Percentiles rank a stretch among this genome's conserved stretches.
Conservation (phyloP, 2,888 invertebrate species). For the Lasioglossum vierecki region DNA sequence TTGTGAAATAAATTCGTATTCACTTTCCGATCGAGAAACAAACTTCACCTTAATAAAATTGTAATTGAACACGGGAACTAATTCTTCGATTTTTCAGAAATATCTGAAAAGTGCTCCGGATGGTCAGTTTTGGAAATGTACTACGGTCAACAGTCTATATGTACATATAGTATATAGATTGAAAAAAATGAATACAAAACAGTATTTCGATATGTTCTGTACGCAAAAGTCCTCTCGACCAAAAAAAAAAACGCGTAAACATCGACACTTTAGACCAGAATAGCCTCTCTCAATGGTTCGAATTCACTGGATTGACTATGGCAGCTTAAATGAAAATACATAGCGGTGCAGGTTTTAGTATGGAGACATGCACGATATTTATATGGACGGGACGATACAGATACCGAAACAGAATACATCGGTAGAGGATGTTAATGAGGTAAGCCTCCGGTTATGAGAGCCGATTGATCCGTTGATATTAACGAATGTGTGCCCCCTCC, state of each 20-base stretch:
- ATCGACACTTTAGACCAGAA: neutral
- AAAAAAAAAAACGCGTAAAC: neutral
- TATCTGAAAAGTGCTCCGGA: neutral
- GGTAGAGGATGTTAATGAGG: neutral
- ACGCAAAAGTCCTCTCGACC: too few relatives aligned
- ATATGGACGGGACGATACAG: neutral
- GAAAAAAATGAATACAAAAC: too few relatives aligned
- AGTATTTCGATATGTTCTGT: too few relatives aligned
- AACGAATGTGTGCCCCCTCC: conserved; percentile 51
- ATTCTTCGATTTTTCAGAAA: neutral
- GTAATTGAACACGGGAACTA: too few relatives aligned
- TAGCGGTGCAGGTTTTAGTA: neutral
- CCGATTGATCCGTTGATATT: neutral
- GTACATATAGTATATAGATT: too few relatives aligned
- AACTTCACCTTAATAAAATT: too few relatives aligned
- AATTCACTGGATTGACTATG: neutral
- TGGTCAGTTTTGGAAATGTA: too few relatives aligned
- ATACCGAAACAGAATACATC: neutral
- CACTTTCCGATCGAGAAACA: too few relatives aligned
- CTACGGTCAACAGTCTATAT: too few relatives aligned
- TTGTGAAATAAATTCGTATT: too few relatives aligned
- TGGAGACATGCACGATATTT: neutral
- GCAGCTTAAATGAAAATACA: neutral
- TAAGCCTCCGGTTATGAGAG: neutral
- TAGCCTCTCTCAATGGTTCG: neutral